Base-by-base conservation (phyloP, 2,888 invertebrate species). In the Drosophila neonasuta region DNA sequence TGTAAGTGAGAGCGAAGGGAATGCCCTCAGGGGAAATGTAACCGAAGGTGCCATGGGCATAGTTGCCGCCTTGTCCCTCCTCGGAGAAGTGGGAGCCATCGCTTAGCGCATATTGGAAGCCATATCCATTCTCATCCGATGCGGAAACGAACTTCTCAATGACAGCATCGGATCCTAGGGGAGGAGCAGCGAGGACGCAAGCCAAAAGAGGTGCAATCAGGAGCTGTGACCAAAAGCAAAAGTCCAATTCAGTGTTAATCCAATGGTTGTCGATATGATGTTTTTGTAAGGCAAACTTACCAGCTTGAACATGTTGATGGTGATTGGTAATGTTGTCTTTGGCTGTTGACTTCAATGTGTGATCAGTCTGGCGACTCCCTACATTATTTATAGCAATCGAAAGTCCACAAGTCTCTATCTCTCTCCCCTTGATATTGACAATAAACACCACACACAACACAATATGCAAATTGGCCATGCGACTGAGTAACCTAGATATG, bases 51-150 rank as follows among this genome's bases (percentile, higher is more conserved):
- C 89, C 89, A 1, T 44, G 68, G 5, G 92, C 93, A 30, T 83
- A 74, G 78, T 92, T 92, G 81, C 92, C 92, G 71, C 93, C 89
- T 11, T 74, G 84, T 68, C 94, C 94, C 10, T 80, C 68, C 80
- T 93, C 93, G 68, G 92, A 90, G 11, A 88, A 92, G 0, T 72
- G 30, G 80, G 93, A 93, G 9, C 93, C 93, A 84, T 94, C 94
- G 30, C 89, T 89, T 76, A 93, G 93, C 68, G 92, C 89, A 73
- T 87, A 92, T 0, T 49, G 41, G 79, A 86, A 92, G 0, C 80
- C 60, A 89, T 89, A 94, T 11, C 90, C 88, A 64, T 93, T 93
- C 9, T 68, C 69, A 5, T 88, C 78, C 6, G 78, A 58, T 20
- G 78, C 71, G 20, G 71, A 68, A 0, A 52, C 48, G 9, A 77